phyloP scores from a whole-genome alignment of 2,113 vertebrate genomes.

The Channa maculata region DNA sequence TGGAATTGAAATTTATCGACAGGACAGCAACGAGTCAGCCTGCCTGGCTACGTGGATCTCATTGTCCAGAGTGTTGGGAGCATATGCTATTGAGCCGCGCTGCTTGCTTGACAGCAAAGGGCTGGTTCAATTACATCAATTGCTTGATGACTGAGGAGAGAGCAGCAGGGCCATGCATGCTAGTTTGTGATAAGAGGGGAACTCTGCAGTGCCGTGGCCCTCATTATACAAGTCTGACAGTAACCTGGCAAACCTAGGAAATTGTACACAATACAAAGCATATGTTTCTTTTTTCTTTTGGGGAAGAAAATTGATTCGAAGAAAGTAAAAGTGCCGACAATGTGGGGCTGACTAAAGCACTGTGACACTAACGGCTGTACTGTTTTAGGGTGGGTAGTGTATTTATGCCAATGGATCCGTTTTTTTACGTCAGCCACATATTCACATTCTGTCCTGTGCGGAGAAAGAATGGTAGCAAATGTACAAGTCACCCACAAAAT shows the following conservation, averaged over 20 bases:
- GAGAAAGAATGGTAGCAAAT: constrained; percentile 55
- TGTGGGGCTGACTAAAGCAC: constrained; percentile 66
- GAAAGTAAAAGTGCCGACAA: constrained; percentile 71
- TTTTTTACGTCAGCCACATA: constrained; percentile 38
- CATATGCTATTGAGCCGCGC: constrained; percentile 85
- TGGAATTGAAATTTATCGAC: constrained; percentile 99
- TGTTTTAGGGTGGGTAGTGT: constrained; percentile 57
- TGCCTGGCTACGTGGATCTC: constrained; percentile 85
- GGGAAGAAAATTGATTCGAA: constrained; percentile 74
- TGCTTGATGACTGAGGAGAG: constrained; percentile 93
- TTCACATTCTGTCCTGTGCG: constrained; percentile 45
- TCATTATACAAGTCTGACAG: constrained; percentile 90
- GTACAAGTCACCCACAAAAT: constrained; percentile 62
- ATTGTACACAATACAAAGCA: constrained; percentile 83
- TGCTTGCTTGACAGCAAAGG: constrained; percentile 87
- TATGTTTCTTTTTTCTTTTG: constrained; percentile 86
- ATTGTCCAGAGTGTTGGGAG: constrained; percentile 90
- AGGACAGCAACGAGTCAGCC: constrained; percentile 82
- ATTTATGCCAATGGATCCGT: constrained; percentile 51
- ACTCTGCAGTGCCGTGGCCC: constrained; percentile 90
- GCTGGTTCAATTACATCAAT: constrained; percentile 94
- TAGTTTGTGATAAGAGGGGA: constrained; percentile 93
- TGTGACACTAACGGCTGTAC: constrained; percentile 54
- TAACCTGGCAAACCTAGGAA: constrained; percentile 88
- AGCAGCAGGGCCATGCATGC: constrained; percentile 94